Percentiles rank a stretch among this genome's conserved stretches.
Evolutionary conservation across 2,113 vertebrate genomes (phyloP).

Genomic region (Hemichromis elongatus): DNA sequence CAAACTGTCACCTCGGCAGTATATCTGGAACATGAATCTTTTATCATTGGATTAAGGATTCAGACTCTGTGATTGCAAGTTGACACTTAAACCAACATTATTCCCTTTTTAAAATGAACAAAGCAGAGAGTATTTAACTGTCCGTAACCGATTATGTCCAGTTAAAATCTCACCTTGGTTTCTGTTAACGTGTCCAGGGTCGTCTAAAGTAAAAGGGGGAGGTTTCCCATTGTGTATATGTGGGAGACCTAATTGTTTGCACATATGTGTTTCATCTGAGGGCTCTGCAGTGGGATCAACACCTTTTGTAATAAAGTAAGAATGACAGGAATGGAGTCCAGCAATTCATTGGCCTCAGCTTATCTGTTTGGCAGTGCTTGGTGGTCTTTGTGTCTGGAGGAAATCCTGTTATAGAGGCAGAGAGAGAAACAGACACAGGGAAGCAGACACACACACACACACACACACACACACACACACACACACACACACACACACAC

Average conservation of each 20-base stretch:
- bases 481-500: not conserved
- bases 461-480: not conserved
- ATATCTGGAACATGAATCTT: not conserved
- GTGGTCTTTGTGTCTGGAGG: conserved; percentile 72
- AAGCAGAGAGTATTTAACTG: not conserved
- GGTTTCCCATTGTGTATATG: not conserved
- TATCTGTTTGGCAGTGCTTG: conserved; percentile 56
- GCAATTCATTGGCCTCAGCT: conserved; percentile 35
- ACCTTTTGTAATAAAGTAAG: conserved; percentile 58
- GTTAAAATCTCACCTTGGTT: not conserved
- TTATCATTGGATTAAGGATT: not conserved
- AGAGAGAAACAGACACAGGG: not conserved
- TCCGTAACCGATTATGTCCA: not conserved
- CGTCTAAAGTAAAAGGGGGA: not conserved
- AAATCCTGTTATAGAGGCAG: conserved; percentile 65
- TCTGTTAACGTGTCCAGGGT: not conserved
- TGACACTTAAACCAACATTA: not conserved
- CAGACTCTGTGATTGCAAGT: not conserved
- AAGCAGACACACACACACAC: not conserved
- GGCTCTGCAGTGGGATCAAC: conserved; percentile 41
- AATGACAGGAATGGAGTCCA: conserved; percentile 65
- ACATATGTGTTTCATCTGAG: conserved; percentile 9
- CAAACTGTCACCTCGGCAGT: not conserved
- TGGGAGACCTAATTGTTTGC: conserved; percentile 13
- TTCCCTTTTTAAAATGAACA: not conserved